A percentile compares a stretch with the other conserved stretches of the same genome.
phyloP scores from a whole-genome alignment of 2,113 vertebrate species.

The Pseudopodoces humilis region DNA sequence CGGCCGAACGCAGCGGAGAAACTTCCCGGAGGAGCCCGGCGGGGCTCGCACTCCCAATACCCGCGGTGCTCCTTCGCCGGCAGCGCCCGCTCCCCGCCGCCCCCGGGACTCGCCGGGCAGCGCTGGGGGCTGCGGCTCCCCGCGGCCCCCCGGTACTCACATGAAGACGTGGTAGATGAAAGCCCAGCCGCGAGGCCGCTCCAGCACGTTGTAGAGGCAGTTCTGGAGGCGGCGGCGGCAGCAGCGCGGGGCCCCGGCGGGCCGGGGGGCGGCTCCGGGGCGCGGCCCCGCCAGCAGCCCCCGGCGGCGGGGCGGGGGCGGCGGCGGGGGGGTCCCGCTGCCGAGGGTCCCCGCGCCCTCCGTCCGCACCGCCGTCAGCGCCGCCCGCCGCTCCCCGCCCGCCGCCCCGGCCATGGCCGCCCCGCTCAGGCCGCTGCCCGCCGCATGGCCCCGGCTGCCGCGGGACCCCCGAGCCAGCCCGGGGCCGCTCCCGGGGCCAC shows the following conservation, averaged over 20 bases:
- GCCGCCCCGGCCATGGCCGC: too few relatives aligned
- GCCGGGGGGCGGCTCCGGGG: conserved; percentile 39
- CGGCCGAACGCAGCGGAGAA: background rate
- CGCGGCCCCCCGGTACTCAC: background rate
- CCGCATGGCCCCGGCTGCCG: too few relatives aligned
- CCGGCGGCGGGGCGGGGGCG: background rate
- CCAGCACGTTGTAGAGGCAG: conserved; percentile 18
- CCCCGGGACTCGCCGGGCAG: conserved; percentile 19
- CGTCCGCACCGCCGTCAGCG: too few relatives aligned
- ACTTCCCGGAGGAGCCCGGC: background rate
- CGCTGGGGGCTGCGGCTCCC: background rate
- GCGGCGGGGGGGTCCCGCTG: background rate
- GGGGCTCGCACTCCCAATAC: background rate
- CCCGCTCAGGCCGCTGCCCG: too few relatives aligned
- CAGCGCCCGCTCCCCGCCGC: conserved; percentile 79
- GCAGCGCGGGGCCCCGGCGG: background rate
- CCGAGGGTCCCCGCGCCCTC: too few relatives aligned
- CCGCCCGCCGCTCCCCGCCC: too few relatives aligned
- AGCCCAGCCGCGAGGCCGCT: background rate
- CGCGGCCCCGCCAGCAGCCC: background rate
- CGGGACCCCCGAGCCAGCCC: too few relatives aligned
- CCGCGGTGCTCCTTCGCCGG: conserved; percentile 5
- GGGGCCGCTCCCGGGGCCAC: too few relatives aligned
- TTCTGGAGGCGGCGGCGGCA: conserved; percentile 15
- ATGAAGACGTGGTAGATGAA: conserved; percentile 28